Base-by-base conservation (phyloP, 2,888 invertebrate genomes). In the Amblyjoppa fuscipennis region DNA sequence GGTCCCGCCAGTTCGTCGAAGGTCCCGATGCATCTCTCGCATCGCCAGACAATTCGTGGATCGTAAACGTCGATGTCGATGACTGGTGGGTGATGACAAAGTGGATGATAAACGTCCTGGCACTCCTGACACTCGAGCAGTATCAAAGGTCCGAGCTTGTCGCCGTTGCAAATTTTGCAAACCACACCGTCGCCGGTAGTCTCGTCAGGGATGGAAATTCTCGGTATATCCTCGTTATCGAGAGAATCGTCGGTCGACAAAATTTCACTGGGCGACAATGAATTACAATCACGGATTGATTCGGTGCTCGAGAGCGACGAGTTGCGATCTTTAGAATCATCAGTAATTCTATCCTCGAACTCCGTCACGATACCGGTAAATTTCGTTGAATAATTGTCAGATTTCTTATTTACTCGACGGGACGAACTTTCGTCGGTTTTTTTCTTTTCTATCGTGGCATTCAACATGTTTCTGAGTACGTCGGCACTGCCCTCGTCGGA, bases 141-240 rank as follows among this genome's bases (percentile, higher is more conserved):
- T 79, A 92, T 92, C 81, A 93, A 73, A 25, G 91, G 90, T 70
- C 91, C 92, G 73, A 93, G 79, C 82, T 90, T 91, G 13, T 91
- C 87, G 9, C 90, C 92, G 75, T 90, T 91, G 83, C 93, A 93
- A n/a, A 92, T 87, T 91, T 93, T 89, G 9, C 69, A 85, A 73
- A 84, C 66, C 9, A 64, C 73, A 34, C 25, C 68, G 28, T 91
- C 92, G 90, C 91, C 92, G 3, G 91, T 76, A 11, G 81, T 88
- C 81, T 92, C 92, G 64, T 93, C 93, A 4, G 92, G 92, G 69
- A 93, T 93, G 4, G 93, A 93, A 77, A 93, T 92, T 69, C 90
- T 91, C 4, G 92, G 92, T 38, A 93, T 88, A n/a, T 90, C 91
- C 1, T 64, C 88, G 13, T 80, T 85, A 6, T 91, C 92, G 38